Evolutionary conservation across 2,113 vertebrate species (phyloP).

Genomic region (Rhipidura dahli): DNA sequence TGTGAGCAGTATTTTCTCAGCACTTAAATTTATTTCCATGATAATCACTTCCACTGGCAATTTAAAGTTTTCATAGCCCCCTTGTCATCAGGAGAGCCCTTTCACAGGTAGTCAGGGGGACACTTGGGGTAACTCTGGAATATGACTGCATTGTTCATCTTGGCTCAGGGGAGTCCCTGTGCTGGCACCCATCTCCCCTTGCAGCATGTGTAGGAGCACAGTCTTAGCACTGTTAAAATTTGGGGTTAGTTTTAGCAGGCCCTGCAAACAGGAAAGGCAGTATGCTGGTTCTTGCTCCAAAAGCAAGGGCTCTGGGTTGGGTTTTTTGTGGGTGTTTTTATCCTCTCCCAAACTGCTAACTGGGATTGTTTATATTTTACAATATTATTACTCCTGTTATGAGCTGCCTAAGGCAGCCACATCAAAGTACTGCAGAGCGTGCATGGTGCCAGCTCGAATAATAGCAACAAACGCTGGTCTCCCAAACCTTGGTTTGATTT

Average conservation of each 20-base stretch:
- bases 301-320: neutral
- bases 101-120: neutral
- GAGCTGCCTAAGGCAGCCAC: slow-evolving; percentile 66
- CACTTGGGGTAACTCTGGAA: neutral
- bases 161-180: neutral
- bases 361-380: slow-evolving; percentile 66
- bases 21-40: neutral
- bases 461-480: slow-evolving; percentile 44
- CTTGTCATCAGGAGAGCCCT: neutral
- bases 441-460: slow-evolving; percentile 27
- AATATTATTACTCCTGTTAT: slow-evolving; percentile 60
- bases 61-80: neutral
- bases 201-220: fast-evolving
- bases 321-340: neutral
- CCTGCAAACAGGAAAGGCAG: neutral
- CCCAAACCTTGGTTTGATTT: slow-evolving; percentile 67
- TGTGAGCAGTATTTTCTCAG: neutral
- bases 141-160: neutral
- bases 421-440: slow-evolving; percentile 58
- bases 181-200: neutral
- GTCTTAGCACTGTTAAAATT: neutral
- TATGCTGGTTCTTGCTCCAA: neutral
- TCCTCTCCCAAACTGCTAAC: slow-evolving; percentile 15
- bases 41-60: neutral
- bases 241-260: neutral